These are phyloP conservation scores for Cetoscarus ocellatus DNA, from an alignment of 2,797 vertebrate species.

Conservation along the genomic window DNA sequence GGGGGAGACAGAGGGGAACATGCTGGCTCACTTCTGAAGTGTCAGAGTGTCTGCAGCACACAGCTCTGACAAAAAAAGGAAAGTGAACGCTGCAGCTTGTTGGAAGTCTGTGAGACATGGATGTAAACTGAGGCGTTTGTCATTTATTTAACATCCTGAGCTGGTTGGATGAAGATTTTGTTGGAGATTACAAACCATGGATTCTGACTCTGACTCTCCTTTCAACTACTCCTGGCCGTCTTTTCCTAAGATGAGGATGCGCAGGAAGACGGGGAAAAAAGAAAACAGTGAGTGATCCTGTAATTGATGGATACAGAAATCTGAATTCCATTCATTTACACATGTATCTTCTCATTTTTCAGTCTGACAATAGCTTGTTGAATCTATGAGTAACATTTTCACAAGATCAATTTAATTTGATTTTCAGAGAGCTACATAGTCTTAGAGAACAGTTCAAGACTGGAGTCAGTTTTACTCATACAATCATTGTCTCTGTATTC, in stretches of 20 bases:
- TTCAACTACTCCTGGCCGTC: conserved; percentile 99
- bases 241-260: conserved; percentile 97
- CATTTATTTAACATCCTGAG: conserved; percentile 35
- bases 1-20: conserved; percentile 74
- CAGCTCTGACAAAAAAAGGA: conserved; percentile 57
- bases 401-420: neutral
- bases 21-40: conserved; percentile 80
- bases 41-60: conserved; percentile 70
- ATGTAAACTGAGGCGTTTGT: conserved; percentile 57
- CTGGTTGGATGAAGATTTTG: conserved; percentile 58
- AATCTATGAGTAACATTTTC: too few species aligned
- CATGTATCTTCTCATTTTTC: neutral
- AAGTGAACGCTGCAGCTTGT: conserved; percentile 41
- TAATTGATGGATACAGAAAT: neutral
- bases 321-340: neutral
- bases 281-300: conserved; percentile 81
- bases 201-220: conserved; percentile 95
- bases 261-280: conserved; percentile 89
- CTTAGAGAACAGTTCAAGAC: neutral
- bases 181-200: conserved; percentile 67
- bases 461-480: too few species aligned
- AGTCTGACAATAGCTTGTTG: neutral
- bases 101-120: conserved; percentile 49
- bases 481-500: too few species aligned
- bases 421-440: neutral